Conservation (phyloP, 1,140 invertebrate genomes). For the Venustaconcha ellipsiformis region DNA sequence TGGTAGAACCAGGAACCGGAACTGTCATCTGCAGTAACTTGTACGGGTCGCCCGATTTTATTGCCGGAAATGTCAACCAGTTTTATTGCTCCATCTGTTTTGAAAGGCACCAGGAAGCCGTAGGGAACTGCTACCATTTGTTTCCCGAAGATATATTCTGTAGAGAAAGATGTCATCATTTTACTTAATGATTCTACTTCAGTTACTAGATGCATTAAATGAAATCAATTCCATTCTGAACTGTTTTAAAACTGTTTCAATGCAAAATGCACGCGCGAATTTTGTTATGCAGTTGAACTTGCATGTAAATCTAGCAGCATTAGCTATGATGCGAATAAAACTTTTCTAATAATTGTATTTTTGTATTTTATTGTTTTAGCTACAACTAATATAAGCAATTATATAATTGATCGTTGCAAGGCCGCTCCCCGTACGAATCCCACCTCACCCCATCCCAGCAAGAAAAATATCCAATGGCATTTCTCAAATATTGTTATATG, state of each 20-base stretch:
- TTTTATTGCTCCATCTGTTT: slow-evolving; percentile 65
- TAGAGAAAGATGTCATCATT: slow-evolving; percentile 5
- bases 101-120: slow-evolving; percentile 69
- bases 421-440: too few relatives aligned
- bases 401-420: too few relatives aligned
- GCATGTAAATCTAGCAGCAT: neutral
- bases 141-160: slow-evolving; percentile 45
- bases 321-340: neutral
- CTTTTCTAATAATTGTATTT: too few relatives aligned
- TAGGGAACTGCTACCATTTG: slow-evolving; percentile 42
- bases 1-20: slow-evolving; percentile 68
- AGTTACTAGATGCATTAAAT: neutral
- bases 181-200: neutral
- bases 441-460: too few relatives aligned
- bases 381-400: too few relatives aligned
- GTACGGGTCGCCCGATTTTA: slow-evolving; percentile 49
- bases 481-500: too few relatives aligned
- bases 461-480: too few relatives aligned
- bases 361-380: too few relatives aligned
- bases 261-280: neutral
- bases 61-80: slow-evolving; percentile 60
- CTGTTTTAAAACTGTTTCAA: neutral
- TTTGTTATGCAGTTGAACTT: neutral
- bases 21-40: slow-evolving; percentile 52
- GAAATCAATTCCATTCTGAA: neutral